A percentile compares a stretch with the other conserved stretches of the same genome.
These are phyloP conservation scores for Garra rufa DNA, from an alignment of 2,113 vertebrate species.

Conservation along the genomic window DNA sequence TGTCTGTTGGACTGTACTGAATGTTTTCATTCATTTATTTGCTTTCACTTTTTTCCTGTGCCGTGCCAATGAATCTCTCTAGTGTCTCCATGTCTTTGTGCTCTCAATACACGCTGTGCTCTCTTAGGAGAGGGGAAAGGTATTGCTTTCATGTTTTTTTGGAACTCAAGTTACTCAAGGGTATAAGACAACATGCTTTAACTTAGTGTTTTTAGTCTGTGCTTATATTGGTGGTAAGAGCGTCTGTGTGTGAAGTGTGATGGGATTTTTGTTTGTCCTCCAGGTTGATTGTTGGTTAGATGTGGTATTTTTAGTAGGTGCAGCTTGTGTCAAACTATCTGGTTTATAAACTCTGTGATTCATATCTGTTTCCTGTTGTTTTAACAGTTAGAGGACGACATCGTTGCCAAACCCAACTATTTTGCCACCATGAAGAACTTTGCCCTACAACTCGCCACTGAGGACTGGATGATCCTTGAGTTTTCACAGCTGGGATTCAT, in stretches of 20 bases:
- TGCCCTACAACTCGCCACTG: conserved; percentile 94
- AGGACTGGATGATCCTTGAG: conserved; percentile 99
- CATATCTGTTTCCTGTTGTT: neutral
- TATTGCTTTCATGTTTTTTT: conserved; percentile 54
- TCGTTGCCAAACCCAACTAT: conserved; percentile 98
- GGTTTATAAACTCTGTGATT: neutral
- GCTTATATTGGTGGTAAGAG: neutral
- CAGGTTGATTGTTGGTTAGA: neutral
- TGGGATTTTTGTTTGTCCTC: neutral
- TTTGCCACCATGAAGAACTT: conserved; percentile 99
- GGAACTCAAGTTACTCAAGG: conserved; percentile 16
- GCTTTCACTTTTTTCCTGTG: neutral
- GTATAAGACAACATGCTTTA: neutral
- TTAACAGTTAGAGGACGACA: conserved; percentile 94
- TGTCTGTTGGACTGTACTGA: neutral
- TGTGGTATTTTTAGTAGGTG: neutral
- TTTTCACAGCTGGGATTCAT: conserved; percentile 99
- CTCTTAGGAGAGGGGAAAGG: conserved; percentile 51
- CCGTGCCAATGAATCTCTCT: conserved; percentile 24
- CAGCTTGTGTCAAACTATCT: neutral
- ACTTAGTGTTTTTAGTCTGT: conserved; percentile 24
- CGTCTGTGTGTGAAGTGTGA: neutral
- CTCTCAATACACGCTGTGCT: conserved; percentile 48
- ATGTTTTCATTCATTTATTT: conserved; percentile 16
- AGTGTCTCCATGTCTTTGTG: conserved; percentile 50